Evolutionary conservation across 2,888 invertebrate species (phyloP).

Genomic region (Beris morrisii): DNA sequence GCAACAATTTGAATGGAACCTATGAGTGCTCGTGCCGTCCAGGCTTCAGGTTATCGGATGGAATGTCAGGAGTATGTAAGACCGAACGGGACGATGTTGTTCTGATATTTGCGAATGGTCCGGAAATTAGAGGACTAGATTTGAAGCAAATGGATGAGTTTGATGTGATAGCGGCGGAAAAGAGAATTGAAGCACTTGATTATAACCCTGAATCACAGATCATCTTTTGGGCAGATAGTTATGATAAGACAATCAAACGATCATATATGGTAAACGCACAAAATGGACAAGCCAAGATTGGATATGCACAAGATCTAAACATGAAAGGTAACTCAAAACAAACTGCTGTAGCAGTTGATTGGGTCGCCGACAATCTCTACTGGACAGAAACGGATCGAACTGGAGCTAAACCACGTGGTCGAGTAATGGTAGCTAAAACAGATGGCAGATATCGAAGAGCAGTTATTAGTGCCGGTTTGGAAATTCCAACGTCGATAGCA

Average conservation of each 20-base stretch:
- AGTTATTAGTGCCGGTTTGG: slow-evolving; percentile 75
- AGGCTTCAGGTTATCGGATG: slow-evolving; percentile 77
- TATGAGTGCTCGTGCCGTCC: slow-evolving; percentile 84
- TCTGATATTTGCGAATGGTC: slow-evolving; percentile 78
- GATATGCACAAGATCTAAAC: slow-evolving; percentile 83
- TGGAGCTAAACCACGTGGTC: slow-evolving; percentile 73
- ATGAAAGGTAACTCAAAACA: slow-evolving; percentile 83
- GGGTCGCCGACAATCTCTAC: slow-evolving; percentile 90
- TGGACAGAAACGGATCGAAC: slow-evolving; percentile 87
- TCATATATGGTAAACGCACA: slow-evolving; percentile 85
- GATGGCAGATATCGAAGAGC: slow-evolving; percentile 88
- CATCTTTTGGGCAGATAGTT: slow-evolving; percentile 95
- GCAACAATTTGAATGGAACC: slow-evolving; percentile 88
- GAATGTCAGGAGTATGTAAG: slow-evolving; percentile 80
- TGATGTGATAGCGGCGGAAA: slow-evolving; percentile 80
- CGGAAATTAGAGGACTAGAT: slow-evolving; percentile 78
- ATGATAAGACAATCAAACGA: slow-evolving; percentile 86
- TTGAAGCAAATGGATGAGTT: slow-evolving; percentile 69
- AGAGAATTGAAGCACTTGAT: slow-evolving; percentile 88
- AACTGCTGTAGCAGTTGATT: slow-evolving; percentile 89
- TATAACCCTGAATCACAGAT: slow-evolving; percentile 82
- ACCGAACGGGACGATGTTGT: slow-evolving; percentile 67
- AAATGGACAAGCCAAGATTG: slow-evolving; percentile 75
- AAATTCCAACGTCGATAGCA: slow-evolving; percentile 85
- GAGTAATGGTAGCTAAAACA: slow-evolving; percentile 83